Base-by-base conservation (phyloP, 2,113 vertebrate species). In the Motacilla alba region DNA sequence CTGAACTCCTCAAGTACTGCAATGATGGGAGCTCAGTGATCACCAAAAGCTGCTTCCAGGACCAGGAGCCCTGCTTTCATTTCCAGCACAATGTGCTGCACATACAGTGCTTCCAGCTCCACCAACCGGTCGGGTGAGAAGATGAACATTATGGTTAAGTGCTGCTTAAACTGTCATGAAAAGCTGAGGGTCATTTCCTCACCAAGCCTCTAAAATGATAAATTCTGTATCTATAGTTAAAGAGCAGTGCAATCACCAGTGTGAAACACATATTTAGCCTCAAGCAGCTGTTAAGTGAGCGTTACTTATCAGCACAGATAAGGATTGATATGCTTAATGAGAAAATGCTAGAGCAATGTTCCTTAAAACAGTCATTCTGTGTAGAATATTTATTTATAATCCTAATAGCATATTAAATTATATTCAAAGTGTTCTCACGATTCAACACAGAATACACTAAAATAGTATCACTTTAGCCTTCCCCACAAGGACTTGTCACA, bases 251-350 rank as follows among this genome's bases (percentile, higher is more conserved):
- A 83, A 27, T 35, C 83, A 86, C 62, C 35, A 74, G 94, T 66
- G 76, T 10, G 8, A 93, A 97, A 96, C 44, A 68, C 55, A 26
- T 87, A 96, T 80, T 97, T 97, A 96, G 94, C 96, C 96, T 95
- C 93, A 84, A 83, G 95, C 91, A 97, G 96, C 94, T 96, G 82
- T 93, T 97, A 96, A 96, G 49, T 79, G 44, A 89, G 81, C 0
- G 0, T 77, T 62, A 63, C 27, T 62, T 83, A 81, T 68, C 79
- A 76, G 69, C 58, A 87, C 21, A 74, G 50, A 80, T 74, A 90
- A 70, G 35, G 30, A 67, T 4, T 76, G 55, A 74, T 77, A 47
- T 1, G 4, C 39, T 87, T 93, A 89, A 91, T 75, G 70, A 93
- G 58, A 80, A 94, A 95, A 84, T 76, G 18, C 72, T 64, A 37